phyloP scores from a whole-genome alignment of 1,140 invertebrate genomes.

The Zaprionus camerounensis region DNA sequence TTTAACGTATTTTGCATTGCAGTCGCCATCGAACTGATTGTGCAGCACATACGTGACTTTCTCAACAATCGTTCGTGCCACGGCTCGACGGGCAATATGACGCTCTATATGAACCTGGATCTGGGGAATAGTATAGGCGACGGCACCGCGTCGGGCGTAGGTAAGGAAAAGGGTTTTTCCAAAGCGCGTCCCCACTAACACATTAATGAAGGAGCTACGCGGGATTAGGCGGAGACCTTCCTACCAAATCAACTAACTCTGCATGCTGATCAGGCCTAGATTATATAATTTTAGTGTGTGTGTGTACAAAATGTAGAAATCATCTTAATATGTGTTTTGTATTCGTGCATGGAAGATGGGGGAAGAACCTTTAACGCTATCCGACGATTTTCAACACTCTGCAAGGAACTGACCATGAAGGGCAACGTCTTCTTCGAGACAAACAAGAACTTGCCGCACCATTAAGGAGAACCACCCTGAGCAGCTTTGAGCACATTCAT shows the following conservation, averaged over 20 bases:
- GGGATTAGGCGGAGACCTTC: constrained; percentile 27
- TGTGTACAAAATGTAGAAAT: constrained; percentile 9
- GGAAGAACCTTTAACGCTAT: constrained; percentile 69
- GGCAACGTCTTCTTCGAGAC: constrained; percentile 80
- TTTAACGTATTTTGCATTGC: constrained; percentile 80
- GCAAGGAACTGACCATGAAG: constrained; percentile 79
- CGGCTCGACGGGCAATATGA: constrained; percentile 72
- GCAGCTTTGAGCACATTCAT: constrained; percentile 28
- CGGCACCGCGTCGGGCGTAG: constrained; percentile 45
- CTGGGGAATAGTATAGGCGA: constrained; percentile 38
- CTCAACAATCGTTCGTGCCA: constrained; percentile 86
- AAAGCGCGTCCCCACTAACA: constrained; percentile 75
- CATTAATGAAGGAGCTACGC: constrained; percentile 25
- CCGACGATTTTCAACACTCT: constrained; percentile 79
- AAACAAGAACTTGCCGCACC: constrained; percentile 76
- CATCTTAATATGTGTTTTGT: constrained; percentile 43
- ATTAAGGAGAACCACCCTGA: constrained; percentile 33
- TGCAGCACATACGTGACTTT: constrained; percentile 96
- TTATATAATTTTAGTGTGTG: constrained; percentile 17
- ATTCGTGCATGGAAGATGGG: constrained; percentile 56
- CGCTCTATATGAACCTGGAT: constrained; percentile 72
- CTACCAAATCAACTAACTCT: constrained; percentile 32
- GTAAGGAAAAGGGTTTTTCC: constrained; percentile 53
- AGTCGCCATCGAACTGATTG: constrained; percentile 97
- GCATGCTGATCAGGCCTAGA: constrained; percentile 46